Evolutionary conservation across 2,888 invertebrate genomes (phyloP).

Genomic region (Orchesellides sinensis): DNA sequence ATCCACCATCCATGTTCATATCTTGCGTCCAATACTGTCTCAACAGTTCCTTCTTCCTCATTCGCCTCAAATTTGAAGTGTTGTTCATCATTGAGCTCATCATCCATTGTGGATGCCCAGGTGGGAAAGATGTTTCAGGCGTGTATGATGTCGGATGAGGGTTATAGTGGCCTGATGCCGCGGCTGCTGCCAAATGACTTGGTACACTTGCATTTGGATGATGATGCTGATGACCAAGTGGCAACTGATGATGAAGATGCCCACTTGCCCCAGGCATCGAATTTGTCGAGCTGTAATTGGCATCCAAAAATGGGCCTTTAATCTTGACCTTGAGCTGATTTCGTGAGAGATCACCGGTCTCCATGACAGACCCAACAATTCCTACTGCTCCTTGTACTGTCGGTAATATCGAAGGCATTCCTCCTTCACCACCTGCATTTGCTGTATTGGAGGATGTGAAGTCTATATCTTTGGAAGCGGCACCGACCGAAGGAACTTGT

Average conservation of each 20-base stretch:
- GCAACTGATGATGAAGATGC: background rate
- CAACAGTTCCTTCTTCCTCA: conserved; percentile 93
- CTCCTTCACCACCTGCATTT: conserved; percentile 19
- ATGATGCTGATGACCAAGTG: background rate
- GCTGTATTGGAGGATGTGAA: background rate
- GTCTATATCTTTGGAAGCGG: conserved; percentile 9
- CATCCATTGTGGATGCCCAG: conserved; percentile 40
- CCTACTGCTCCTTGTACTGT: background rate
- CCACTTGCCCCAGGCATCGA: conserved; percentile 39
- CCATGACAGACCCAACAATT: background rate
- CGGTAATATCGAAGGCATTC: background rate
- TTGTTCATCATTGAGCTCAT: conserved; percentile 66
- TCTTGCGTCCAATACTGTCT: conserved; percentile 91
- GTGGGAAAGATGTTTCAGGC: conserved; percentile 6
- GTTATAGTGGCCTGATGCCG: too few species aligned
- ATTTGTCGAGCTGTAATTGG: conserved; percentile 79
- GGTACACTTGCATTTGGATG: conserved; percentile 12
- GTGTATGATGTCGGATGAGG: conserved; percentile 9
- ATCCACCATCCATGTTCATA: conserved; percentile 89
- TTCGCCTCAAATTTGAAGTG: conserved; percentile 87
- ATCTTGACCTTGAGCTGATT: conserved; percentile 94
- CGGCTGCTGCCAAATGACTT: conserved; percentile 10
- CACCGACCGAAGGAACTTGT: background rate
- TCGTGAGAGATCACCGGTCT: conserved; percentile 81
- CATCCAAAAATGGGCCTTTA: conserved; percentile 89